phyloP scores from a whole-genome alignment of 2,113 vertebrate genomes.

The Hemiscyllium ocellatum region DNA sequence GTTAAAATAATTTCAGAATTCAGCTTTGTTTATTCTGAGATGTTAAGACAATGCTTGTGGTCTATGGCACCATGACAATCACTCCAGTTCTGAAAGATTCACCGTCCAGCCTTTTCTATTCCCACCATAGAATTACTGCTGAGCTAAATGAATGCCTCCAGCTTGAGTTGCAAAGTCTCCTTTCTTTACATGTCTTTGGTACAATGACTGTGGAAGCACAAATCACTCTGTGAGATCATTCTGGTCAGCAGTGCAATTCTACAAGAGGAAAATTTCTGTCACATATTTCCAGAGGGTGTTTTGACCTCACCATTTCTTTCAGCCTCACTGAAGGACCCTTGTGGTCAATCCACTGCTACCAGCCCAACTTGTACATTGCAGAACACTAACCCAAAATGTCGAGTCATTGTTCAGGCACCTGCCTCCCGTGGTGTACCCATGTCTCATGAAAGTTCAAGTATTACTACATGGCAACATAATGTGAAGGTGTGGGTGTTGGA shows the following conservation, averaged over 20 bases:
- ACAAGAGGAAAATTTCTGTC: background rate
- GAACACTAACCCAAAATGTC: conserved; percentile 16
- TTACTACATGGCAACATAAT: too few relatives aligned
- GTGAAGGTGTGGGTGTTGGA: too few relatives aligned
- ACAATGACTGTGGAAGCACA: background rate
- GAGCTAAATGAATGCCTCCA: background rate
- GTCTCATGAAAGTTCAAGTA: background rate
- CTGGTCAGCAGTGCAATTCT: background rate
- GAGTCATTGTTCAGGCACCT: background rate
- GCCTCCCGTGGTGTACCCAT: background rate
- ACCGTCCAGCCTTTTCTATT: background rate
- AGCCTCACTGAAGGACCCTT: background rate
- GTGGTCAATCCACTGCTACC: background rate
- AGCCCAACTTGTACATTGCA: background rate
- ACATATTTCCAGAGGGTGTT: background rate
- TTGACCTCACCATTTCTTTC: background rate
- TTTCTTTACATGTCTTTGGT: background rate
- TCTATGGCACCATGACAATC: background rate
- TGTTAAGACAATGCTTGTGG: background rate
- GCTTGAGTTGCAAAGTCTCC: background rate
- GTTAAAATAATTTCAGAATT: background rate
- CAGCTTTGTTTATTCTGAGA: background rate
- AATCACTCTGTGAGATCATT: background rate
- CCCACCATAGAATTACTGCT: background rate
- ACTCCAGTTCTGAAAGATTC: background rate